These are phyloP conservation scores for Takifugu bimaculatus DNA, from an alignment of 2,113 vertebrate genomes.

Conservation along the genomic window DNA sequence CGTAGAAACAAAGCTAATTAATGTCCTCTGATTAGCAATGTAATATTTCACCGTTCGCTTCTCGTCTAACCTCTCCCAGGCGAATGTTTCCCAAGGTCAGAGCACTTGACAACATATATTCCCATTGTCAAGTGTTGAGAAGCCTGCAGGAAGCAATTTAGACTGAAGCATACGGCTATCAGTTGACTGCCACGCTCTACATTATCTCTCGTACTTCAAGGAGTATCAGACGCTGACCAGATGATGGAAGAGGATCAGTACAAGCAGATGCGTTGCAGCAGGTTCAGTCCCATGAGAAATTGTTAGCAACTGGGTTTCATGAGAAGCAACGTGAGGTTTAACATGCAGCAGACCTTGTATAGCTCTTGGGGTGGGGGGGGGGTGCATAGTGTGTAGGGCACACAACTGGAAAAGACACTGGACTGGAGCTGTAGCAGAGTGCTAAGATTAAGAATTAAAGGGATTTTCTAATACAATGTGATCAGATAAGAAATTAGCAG, in stretches of 20 bases:
- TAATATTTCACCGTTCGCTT: neutral
- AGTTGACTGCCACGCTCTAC: conserved; percentile 3
- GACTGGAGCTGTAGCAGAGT: too few relatives aligned
- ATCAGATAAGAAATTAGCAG: too few relatives aligned
- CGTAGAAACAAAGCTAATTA: neutral
- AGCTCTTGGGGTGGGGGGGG: conserved; percentile 3
- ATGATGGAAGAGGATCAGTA: neutral
- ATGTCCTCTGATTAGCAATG: neutral
- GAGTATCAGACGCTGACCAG: conserved; percentile 1
- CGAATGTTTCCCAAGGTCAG: conserved; percentile 37
- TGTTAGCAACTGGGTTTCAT: neutral
- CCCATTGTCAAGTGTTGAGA: neutral
- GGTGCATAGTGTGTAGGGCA: conserved; percentile 13
- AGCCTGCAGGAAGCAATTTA: conserved; percentile 26
- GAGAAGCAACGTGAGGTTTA: conserved; percentile 16
- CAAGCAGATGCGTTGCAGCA: conserved; percentile 6
- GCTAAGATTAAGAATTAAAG: too few relatives aligned
- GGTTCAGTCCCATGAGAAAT: conserved; percentile 7
- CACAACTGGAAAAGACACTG: conserved; percentile 29
- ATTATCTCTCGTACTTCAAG: conserved; percentile 16
- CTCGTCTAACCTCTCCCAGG: conserved; percentile 6
- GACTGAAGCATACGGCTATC: conserved; percentile 15
- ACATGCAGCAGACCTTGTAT: conserved; percentile 11
- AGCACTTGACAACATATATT: conserved; percentile 8
- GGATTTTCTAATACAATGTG: too few relatives aligned